phyloP scores from a whole-genome alignment of 2,888 invertebrate species.

The Chromoteleia sp. region DNA sequence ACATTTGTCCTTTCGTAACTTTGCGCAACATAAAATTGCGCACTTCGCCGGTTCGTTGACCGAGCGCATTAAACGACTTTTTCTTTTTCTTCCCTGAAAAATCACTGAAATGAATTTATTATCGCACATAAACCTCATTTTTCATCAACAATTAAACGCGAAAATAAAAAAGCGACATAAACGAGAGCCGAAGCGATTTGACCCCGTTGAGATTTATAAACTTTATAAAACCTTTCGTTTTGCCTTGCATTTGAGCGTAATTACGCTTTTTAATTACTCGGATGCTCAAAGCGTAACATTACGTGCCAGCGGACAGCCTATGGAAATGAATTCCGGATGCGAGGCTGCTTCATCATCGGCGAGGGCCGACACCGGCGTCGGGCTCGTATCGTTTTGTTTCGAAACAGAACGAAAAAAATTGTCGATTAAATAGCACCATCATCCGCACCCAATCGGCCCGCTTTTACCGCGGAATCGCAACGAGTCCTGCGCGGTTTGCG shows the following conservation, averaged over 20 bases:
- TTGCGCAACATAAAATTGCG: not conserved
- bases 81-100: not conserved
- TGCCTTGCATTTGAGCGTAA: not conserved
- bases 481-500: too few species aligned
- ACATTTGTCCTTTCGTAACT: slow-evolving; percentile 15
- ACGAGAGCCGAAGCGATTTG: not conserved
- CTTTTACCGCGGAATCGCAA: slow-evolving; percentile 10
- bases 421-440: slow-evolving; percentile 42
- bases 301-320: slow-evolving; percentile 6
- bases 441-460: slow-evolving; percentile 42
- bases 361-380: too few species aligned
- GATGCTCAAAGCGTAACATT: slow-evolving; percentile 35
- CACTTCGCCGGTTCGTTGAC: not conserved
- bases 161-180: not conserved
- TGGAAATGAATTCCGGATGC: slow-evolving; percentile 44
- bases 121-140: slow-evolving; percentile 9
- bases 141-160: not conserved
- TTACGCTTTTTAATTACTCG: slow-evolving; percentile 40
- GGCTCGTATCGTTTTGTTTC: slow-evolving; percentile 6
- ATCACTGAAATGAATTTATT: slow-evolving; percentile 11
- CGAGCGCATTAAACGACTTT: not conserved
- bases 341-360: slow-evolving; percentile 20
- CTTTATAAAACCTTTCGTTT: slow-evolving; percentile 10
- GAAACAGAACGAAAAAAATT: slow-evolving; percentile 27
- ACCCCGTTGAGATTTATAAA: slow-evolving; percentile 16